Base-by-base conservation (phyloP, 92 coral and sea anemone genomes). In the Epizoanthus fatuus region DNA sequence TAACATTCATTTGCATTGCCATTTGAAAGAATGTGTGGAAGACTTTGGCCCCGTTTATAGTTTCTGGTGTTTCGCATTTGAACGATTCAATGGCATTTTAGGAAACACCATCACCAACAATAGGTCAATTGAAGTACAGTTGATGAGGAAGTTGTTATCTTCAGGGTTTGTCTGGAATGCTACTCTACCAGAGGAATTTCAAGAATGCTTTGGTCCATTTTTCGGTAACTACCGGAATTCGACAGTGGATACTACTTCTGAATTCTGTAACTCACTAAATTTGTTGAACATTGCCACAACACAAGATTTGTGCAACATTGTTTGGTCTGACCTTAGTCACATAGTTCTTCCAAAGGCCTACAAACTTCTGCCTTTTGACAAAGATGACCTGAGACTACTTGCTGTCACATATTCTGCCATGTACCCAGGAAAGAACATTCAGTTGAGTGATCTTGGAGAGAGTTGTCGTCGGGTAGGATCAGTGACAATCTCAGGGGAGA, bases 11-110 rank as follows among this genome's bases (percentile, higher is more conserved):
- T 60, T 88, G 4, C 92, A 88, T 25, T 75, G 92, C 38, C 88
- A 88, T 20, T 40, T 88, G 2, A 83, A 83, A 68, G 92, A 88
- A 57, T 74, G 84, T 59, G 51, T 88, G 11, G 80, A 65, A 76
- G 92, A 88, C 35, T 76, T 53, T 88, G 92, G 92, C 3, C 91
- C 91, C 1, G 75, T 88, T 17, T 68, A 81, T 37, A 74, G 84
- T 17, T 88, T 88, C 70, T 88, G 88, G 85, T 88, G 92, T 42
- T 88, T 87, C 69, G 80, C 73, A 7, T 88, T 88, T 69, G 92
- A 88, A 47, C 68, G 83, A 4, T 78, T 42, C 25, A 89, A 83
- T 69, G 88, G 92, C 3, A 72, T 83, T 35, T 54, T 75, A 32
- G 91, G 86, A 20, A 63, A 9, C 14, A 80, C 51, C 0, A 8